Percentiles rank a stretch among this genome's conserved stretches.
Conservation (phyloP, 2,113 vertebrate species). For the Ibidorhyncha struthersii region DNA sequence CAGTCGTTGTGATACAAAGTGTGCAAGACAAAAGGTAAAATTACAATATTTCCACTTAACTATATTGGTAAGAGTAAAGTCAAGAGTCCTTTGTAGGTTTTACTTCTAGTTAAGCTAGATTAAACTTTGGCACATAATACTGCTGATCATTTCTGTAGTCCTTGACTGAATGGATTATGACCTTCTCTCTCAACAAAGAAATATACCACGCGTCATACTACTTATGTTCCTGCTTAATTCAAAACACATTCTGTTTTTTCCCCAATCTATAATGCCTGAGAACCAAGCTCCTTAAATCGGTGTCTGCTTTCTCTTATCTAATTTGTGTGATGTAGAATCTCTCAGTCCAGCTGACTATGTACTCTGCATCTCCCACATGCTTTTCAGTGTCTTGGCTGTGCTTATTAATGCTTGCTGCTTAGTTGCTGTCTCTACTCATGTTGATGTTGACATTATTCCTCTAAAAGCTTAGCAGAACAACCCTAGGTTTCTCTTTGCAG, state of each 20-base stretch:
- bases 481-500: not conserved
- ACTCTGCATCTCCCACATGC: not conserved
- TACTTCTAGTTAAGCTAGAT: not conserved
- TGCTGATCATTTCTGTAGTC: not conserved
- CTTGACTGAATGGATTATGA: not conserved
- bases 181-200: not conserved
- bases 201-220: not conserved
- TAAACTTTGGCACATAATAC: not conserved
- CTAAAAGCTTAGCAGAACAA: not conserved
- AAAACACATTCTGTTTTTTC: not conserved
- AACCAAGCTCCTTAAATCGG: accelerated
- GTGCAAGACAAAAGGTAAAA: not conserved
- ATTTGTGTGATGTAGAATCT: not conserved
- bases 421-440: not conserved
- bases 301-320: not conserved
- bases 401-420: not conserved
- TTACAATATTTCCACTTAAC: not conserved
- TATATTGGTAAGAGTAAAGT: not conserved
- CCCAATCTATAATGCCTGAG: not conserved
- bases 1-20: not conserved
- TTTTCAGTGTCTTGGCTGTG: not conserved
- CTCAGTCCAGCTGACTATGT: not conserved
- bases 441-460: not conserved
- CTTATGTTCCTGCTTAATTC: not conserved
- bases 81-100: not conserved